Base-by-base conservation (phyloP, 2,888 invertebrate genomes). In the Scaptomyza reducta region DNA sequence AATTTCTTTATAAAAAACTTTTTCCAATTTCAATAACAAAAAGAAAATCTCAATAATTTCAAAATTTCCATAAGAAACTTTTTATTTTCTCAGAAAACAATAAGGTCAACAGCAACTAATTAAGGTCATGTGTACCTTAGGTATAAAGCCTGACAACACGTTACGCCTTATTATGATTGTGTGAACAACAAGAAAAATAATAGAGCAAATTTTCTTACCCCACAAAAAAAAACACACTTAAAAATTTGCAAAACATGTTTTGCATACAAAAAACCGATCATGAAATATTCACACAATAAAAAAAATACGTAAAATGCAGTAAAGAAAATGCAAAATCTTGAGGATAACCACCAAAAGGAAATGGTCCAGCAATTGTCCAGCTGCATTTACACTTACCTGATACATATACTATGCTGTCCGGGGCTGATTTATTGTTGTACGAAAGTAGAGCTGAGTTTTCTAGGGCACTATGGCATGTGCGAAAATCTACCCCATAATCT, bases 401-500 rank as follows among this genome's bases (percentile, higher is more conserved):
- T 62, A 74, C 61, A 53, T 65, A 47, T 46, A 47, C 66, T 53
- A 63, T 29, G 35, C 18, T 45, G 64, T 61, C 59, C 53, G 61
- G 44, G 58, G 47, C 50, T 69, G 68, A 55, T 55, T 83, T 80
- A 77, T 77, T 29, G 13, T 25, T 3, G 46, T 13, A 49, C 41
- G 22, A 38, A 50, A 75, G 66, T 72, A 72, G 80, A 86, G 69
- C 79, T 40, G n/a, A 35, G 33, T 2, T 67, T 70, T 59, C 27
- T 49, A 55, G 68, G 47, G 65, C 78, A 63, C 27, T 46, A 41
- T 35, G 46, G 68, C 66, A 67, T 81, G 87, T 87, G 84, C 82
- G 84, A 87, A 82, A 85, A 79, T 85, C 87, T 79, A 78, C 76
- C 82, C 84, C 66, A 61, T 77, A 87, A 85, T 82, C 78, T 51